Evolutionary conservation across 1,140 invertebrate genomes (phyloP).

Genomic region (Macrobrachium rosenbergii): DNA sequence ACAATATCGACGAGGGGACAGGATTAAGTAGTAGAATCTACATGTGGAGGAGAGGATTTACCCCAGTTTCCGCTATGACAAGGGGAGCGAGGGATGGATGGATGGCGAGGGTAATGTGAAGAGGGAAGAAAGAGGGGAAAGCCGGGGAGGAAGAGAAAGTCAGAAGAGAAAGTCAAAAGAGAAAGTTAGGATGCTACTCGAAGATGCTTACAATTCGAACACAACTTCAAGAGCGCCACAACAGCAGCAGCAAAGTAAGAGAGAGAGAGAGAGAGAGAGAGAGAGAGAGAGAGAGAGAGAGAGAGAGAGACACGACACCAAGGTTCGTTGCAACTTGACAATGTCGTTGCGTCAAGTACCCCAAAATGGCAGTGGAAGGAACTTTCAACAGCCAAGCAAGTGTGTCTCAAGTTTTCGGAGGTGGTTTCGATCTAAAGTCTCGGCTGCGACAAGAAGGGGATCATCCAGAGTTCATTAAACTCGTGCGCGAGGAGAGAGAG

Average conservation of each 20-base stretch:
- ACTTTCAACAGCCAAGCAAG: too few species aligned
- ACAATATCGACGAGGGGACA: not conserved
- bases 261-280: constrained; percentile 19
- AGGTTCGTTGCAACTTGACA: too few species aligned
- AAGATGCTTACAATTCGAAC: too few species aligned
- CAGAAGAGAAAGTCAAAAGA: not conserved
- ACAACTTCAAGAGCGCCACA: too few species aligned
- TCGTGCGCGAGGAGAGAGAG: too few species aligned
- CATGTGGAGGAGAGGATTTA: constrained; percentile 5
- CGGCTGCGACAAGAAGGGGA: too few species aligned
- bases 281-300: not conserved
- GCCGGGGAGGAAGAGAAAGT: not conserved
- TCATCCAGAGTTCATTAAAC: too few species aligned
- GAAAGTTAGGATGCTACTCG: not conserved
- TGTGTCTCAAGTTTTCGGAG: too few species aligned
- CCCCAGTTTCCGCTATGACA: not conserved
- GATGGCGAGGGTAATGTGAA: not conserved
- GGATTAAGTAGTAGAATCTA: not conserved
- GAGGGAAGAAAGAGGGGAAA: not conserved
- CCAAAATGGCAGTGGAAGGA: too few species aligned
- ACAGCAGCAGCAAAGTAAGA: not conserved
- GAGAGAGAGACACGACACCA: too few species aligned
- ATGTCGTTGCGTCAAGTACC: too few species aligned
- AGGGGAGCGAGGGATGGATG: not conserved
- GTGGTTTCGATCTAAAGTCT: too few species aligned